Evolutionary conservation across 2,113 vertebrate species (phyloP).

Genomic region (Empidonax alnorum): DNA sequence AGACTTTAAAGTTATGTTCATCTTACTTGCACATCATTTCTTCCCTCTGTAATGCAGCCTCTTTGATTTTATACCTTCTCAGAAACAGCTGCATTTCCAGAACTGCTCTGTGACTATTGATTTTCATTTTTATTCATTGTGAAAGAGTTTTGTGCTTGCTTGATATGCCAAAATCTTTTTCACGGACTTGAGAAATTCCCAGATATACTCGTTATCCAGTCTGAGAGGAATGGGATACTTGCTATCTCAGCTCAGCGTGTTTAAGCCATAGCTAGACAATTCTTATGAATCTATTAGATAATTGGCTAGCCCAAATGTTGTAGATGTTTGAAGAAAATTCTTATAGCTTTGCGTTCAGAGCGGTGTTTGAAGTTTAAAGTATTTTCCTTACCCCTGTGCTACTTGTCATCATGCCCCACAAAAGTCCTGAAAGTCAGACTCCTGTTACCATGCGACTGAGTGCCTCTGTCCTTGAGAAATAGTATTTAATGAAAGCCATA

Average conservation of each 20-base stretch:
- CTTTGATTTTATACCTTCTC: not conserved
- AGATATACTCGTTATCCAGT: not conserved
- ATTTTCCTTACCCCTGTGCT: not conserved
- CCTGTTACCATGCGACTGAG: not conserved
- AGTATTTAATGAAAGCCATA: not conserved
- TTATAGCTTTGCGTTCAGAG: not conserved
- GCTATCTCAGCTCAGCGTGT: not conserved
- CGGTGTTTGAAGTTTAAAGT: not conserved
- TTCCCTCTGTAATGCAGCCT: accelerated
- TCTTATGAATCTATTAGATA: not conserved
- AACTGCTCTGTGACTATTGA: not conserved
- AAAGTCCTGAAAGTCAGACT: not conserved
- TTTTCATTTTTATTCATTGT: not conserved
- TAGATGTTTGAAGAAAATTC: not conserved
- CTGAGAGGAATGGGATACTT: not conserved
- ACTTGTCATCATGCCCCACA: not conserved
- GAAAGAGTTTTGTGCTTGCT: not conserved
- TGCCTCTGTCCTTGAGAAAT: not conserved
- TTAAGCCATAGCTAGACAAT: not conserved
- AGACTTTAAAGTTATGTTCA: not conserved
- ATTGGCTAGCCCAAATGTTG: not conserved
- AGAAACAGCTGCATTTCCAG: not conserved
- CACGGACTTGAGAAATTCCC: not conserved
- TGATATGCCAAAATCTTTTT: not conserved
- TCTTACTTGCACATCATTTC: not conserved